phyloP scores from a whole-genome alignment of 2,888 invertebrate species.

The Trissolcus japonicus region DNA sequence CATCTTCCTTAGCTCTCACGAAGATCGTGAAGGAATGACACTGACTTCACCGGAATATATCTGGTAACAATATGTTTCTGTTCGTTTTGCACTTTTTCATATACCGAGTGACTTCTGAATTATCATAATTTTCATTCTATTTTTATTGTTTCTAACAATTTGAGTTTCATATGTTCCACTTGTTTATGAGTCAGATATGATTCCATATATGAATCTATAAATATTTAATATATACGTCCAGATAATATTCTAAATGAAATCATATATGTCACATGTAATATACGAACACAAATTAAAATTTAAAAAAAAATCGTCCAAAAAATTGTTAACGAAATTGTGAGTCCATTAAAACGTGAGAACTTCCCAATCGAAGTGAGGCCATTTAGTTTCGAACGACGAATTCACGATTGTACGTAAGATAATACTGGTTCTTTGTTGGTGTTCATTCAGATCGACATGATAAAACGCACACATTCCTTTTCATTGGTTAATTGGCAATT shows the following conservation, averaged over 20 bases:
- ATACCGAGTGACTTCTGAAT: conserved; percentile 60
- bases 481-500: conserved; percentile 42
- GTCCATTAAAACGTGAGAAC: conserved; percentile 26
- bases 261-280: no score
- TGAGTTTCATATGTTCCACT: no score
- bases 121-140: no score
- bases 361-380: conserved; percentile 18
- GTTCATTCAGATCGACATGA: conserved; percentile 27
- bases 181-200: no score
- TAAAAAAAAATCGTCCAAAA: conserved; percentile 3
- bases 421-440: conserved; percentile 25
- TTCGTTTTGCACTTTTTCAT: conserved; percentile 57
- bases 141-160: no score
- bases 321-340: background rate
- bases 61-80: conserved; percentile 67
- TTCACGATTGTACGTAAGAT: conserved; percentile 32
- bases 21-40: conserved; percentile 66
- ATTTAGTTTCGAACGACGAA: conserved; percentile 29
- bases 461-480: conserved; percentile 22
- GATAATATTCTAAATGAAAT: no score
- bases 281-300: no score
- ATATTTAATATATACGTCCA: no score
- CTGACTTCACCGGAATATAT: conserved; percentile 68
- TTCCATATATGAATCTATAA: no score
- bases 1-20: conserved; percentile 52